phyloP scores from a whole-genome alignment of 2,113 vertebrate genomes.

The Abramis brama region DNA sequence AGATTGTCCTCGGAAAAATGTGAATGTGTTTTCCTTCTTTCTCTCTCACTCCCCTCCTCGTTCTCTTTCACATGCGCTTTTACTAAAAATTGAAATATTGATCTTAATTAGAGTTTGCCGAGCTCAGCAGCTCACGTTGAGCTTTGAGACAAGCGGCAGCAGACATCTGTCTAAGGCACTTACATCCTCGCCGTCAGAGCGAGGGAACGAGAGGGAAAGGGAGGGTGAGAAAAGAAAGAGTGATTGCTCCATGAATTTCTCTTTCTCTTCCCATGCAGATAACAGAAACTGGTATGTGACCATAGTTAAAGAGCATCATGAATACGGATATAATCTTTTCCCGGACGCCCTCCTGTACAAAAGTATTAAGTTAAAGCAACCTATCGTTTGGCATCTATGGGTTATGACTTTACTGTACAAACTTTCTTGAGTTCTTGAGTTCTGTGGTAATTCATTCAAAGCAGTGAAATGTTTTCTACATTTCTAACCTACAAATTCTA shows the following conservation, averaged over 20 bases:
- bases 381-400: not conserved
- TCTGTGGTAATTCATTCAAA: not conserved
- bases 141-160: slow-evolving; percentile 75
- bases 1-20: slow-evolving; percentile 59
- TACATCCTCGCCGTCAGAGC: slow-evolving; percentile 68
- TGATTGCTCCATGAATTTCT: slow-evolving; percentile 73
- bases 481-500: not conserved
- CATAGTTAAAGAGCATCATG: slow-evolving; percentile 47
- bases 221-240: slow-evolving; percentile 66
- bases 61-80: slow-evolving; percentile 64
- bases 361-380: not conserved
- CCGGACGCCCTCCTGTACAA: not conserved
- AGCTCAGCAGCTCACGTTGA: slow-evolving; percentile 78
- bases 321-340: not conserved
- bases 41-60: slow-evolving; percentile 59
- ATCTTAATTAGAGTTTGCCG: slow-evolving; percentile 84
- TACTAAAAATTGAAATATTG: slow-evolving; percentile 84
- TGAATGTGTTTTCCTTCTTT: slow-evolving; percentile 64
- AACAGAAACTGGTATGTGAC: slow-evolving; percentile 54
- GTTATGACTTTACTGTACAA: slow-evolving; percentile 1
- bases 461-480: too few species aligned
- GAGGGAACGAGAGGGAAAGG: slow-evolving; percentile 48
- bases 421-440: not conserved
- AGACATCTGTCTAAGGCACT: slow-evolving; percentile 77
- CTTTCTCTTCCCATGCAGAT: slow-evolving; percentile 66